Evolutionary conservation across 2,113 vertebrate species (phyloP).

Genomic region (Sapajus apella): DNA sequence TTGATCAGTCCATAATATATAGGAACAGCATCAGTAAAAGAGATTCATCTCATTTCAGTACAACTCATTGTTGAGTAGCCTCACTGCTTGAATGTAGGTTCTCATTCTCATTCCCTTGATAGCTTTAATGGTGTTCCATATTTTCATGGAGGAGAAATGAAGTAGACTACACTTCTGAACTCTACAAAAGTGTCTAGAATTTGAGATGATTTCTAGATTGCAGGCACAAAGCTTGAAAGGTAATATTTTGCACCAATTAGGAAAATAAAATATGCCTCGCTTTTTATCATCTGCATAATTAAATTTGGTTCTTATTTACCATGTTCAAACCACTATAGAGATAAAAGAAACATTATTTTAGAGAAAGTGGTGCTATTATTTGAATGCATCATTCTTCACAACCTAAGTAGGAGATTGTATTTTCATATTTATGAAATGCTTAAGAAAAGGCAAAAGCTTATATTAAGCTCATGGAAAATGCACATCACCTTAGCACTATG

Average conservation of each 20-base stretch:
- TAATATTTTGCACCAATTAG: not conserved
- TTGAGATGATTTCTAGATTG: not conserved
- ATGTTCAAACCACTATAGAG: not conserved
- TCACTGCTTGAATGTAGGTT: not conserved
- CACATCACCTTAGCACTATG: not conserved
- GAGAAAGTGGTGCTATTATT: not conserved
- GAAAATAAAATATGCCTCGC: not conserved
- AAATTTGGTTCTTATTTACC: constrained; percentile 2
- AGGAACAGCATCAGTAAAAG: not conserved
- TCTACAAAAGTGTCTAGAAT: not conserved
- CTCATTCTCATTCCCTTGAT: constrained; percentile 15
- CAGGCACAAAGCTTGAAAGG: not conserved
- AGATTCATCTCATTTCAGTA: not conserved
- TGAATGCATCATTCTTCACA: not conserved
- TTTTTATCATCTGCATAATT: not conserved
- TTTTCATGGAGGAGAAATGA: not conserved
- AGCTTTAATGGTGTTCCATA: not conserved
- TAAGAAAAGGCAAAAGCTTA: not conserved
- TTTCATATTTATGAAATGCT: not conserved
- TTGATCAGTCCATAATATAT: not conserved
- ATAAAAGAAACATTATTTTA: not conserved
- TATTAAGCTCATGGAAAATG: not conserved
- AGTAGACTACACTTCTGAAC: not conserved
- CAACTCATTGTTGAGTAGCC: not conserved
- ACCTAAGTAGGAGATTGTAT: not conserved